A percentile compares a stretch with the other conserved stretches of the same genome.
Conservation (phyloP, 2,797 vertebrate genomes). For the Phrynocephalus vlangalii region DNA sequence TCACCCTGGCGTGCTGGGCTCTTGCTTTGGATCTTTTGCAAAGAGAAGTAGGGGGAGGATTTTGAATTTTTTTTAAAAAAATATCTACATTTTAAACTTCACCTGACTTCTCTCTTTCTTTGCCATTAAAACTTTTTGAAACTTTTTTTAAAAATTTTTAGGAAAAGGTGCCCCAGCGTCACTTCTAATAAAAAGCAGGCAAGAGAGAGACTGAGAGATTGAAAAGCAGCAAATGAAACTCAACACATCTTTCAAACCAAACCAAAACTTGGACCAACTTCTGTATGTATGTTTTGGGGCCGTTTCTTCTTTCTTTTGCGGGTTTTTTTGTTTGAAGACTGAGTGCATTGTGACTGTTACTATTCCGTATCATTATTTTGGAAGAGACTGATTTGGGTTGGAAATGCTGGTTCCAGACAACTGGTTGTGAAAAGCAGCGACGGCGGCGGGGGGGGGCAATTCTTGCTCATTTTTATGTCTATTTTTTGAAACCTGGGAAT, state of each 20-base stretch:
- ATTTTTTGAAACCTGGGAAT: neutral
- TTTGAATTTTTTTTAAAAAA: neutral
- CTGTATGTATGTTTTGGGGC: conserved; percentile 1
- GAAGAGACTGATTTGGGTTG: neutral
- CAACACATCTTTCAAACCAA: neutral
- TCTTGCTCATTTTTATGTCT: neutral
- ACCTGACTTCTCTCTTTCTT: neutral
- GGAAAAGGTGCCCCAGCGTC: neutral
- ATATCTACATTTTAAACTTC: neutral
- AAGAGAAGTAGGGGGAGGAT: neutral
- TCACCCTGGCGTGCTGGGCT: no score
- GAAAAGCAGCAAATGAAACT: neutral
- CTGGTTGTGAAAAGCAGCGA: neutral
- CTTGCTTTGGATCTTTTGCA: neutral
- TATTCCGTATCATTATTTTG: neutral
- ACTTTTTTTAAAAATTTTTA: neutral
- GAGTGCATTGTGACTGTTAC: no score
- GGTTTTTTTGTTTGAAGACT: no score
- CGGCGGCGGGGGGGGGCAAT: no score
- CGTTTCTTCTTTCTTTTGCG: no score
- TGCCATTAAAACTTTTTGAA: neutral
- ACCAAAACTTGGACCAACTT: neutral
- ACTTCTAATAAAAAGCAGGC: neutral
- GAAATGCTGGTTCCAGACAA: neutral
- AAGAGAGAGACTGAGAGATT: neutral